phyloP scores from a whole-genome alignment of 92 coral and sea anemone genomes.

The Actinostola sp. region DNA sequence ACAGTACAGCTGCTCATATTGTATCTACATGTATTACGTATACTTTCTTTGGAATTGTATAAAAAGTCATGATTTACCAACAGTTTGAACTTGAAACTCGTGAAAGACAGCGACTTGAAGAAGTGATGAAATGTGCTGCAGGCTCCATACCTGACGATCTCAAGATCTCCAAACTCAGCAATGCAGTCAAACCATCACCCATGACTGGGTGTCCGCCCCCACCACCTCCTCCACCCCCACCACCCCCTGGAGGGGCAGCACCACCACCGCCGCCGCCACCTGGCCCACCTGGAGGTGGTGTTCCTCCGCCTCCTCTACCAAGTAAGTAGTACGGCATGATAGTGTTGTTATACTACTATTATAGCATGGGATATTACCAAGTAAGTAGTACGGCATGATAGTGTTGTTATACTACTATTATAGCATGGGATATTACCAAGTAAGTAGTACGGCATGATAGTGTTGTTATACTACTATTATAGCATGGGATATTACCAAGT shows the following conservation, averaged over 20 bases:
- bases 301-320: slow-evolving; percentile 78
- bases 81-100: slow-evolving; percentile 87
- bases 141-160: slow-evolving; percentile 95
- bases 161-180: slow-evolving; percentile 79
- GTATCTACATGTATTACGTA: no score
- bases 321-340: slow-evolving; percentile 19
- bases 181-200: slow-evolving; percentile 80
- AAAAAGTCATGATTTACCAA: no score
- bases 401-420: no score
- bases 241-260: slow-evolving; percentile 58
- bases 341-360: no score
- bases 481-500: no score
- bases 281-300: slow-evolving; percentile 75
- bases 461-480: no score
- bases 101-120: slow-evolving; percentile 80
- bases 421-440: no score
- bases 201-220: slow-evolving; percentile 92
- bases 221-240: slow-evolving; percentile 94
- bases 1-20: no score
- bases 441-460: no score
- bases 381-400: no score
- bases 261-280: slow-evolving; percentile 87
- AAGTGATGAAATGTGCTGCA: slow-evolving; percentile 87
- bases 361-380: no score
- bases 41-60: no score